Conservation (phyloP, 1,140 invertebrate genomes). For the Holcopasites calliopsidis region DNA sequence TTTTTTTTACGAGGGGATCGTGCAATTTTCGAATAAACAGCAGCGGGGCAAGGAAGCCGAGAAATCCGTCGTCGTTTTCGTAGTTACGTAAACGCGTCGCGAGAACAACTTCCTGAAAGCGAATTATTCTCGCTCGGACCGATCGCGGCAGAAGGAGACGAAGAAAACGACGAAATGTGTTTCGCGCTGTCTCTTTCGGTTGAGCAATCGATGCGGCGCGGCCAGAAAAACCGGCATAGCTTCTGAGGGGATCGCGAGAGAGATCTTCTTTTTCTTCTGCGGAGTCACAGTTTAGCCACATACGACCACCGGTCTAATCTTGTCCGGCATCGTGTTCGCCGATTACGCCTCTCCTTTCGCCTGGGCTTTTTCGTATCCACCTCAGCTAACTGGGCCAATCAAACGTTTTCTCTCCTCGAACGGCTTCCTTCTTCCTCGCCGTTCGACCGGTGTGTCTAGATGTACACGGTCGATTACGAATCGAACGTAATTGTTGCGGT, state of each 20-base stretch:
- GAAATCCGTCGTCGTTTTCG: conserved; percentile 31
- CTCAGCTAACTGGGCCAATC: conserved; percentile 29
- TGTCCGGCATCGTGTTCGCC: neutral
- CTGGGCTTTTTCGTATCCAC: conserved; percentile 1
- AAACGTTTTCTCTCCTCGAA: conserved; percentile 31
- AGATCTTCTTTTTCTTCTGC: conserved; percentile 14
- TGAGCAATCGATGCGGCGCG: conserved; percentile 1
- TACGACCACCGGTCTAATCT: conserved; percentile 15
- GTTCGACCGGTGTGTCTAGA: conserved; percentile 27
- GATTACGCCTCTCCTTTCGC: conserved; percentile 2
- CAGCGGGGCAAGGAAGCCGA: neutral
- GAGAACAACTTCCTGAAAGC: conserved; percentile 30
- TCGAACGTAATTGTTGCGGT: conserved; percentile 58
- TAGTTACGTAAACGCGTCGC: conserved; percentile 24
- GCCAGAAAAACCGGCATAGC: conserved; percentile 7
- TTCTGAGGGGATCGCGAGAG: conserved; percentile 8
- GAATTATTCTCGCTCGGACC: conserved; percentile 29
- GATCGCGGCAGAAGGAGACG: conserved; percentile 9
- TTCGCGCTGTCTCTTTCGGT: neutral
- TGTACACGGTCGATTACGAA: conserved; percentile 43
- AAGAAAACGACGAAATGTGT: conserved; percentile 21
- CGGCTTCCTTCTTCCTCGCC: conserved; percentile 19
- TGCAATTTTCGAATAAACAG: no score
- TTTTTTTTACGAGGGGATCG: no score
- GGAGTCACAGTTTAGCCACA: neutral